Conservation (phyloP, 2,113 vertebrate species). For the Pseudorasbora parva region DNA sequence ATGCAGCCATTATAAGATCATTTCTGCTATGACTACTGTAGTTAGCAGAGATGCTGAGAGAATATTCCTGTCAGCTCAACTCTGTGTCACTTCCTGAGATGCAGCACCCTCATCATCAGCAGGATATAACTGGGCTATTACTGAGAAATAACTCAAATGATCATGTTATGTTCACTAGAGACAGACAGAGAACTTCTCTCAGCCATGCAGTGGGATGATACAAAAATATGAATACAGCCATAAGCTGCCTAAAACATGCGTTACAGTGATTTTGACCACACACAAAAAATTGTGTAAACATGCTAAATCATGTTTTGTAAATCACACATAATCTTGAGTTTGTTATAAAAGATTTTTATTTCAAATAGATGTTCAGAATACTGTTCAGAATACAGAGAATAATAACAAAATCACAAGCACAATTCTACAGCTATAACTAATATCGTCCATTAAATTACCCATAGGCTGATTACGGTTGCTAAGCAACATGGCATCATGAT, state of each 20-base stretch:
- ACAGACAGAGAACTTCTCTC: neutral
- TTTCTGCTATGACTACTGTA: constrained; percentile 8
- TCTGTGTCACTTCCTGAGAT: constrained; percentile 16
- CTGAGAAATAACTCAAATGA: constrained; percentile 21
- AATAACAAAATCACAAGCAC: constrained; percentile 3
- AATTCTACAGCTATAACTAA: neutral
- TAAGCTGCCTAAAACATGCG: neutral
- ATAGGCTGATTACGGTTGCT: constrained; percentile 12
- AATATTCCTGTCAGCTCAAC: constrained; percentile 33
- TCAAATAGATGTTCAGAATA: no score
- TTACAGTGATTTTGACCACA: neutral
- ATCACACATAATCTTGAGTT: no score
- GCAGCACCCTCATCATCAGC: neutral
- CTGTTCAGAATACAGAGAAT: no score
- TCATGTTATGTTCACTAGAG: constrained; percentile 8
- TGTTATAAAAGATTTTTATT: no score
- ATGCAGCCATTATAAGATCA: constrained; percentile 10
- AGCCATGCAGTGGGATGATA: neutral
- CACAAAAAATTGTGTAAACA: neutral
- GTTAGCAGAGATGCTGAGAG: constrained; percentile 24
- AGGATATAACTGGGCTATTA: constrained; percentile 25
- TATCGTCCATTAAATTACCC: neutral
- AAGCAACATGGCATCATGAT: neutral
- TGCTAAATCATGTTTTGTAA: neutral
- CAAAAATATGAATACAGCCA: neutral